Evolutionary conservation across 2,113 vertebrate species (phyloP).

Genomic region (Peromyscus californicus): DNA sequence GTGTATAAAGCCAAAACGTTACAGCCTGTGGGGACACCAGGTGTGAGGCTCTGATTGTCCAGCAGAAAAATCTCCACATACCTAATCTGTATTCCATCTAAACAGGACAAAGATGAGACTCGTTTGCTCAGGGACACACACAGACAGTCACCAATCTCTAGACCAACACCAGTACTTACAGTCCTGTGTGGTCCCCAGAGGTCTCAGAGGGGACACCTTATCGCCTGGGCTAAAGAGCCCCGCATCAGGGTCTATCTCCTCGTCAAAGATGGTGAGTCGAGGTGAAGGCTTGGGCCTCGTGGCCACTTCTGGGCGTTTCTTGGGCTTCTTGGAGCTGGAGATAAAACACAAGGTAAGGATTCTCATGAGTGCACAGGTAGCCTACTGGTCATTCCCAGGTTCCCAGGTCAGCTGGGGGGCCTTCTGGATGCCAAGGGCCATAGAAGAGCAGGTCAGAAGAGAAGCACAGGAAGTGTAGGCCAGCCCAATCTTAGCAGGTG

Average conservation of each 20-base stretch:
- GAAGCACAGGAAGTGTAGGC: not conserved
- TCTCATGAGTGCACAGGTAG: not conserved
- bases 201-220: slow-evolving; percentile 21
- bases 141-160: too few relatives aligned
- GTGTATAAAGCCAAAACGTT: not conserved
- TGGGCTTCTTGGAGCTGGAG: slow-evolving; percentile 88
- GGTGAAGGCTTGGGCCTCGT: slow-evolving; percentile 65
- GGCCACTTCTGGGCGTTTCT: slow-evolving; percentile 19
- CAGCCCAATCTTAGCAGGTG: accelerated
- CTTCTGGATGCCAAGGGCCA: not conserved
- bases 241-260: slow-evolving; percentile 85
- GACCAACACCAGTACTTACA: slow-evolving; percentile 77
- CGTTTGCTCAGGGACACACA: not conserved
- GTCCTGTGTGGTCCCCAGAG: slow-evolving; percentile 57
- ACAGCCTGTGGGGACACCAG: not conserved
- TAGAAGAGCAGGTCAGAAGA: not conserved
- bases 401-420: accelerated
- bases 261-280: slow-evolving; percentile 88
- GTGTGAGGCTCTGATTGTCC: not conserved
- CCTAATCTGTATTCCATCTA: accelerated
- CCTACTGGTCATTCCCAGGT: not conserved
- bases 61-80: not conserved
- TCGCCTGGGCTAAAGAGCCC: slow-evolving; percentile 85
- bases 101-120: not conserved
- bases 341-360: not conserved